phyloP scores from a whole-genome alignment of 1,140 invertebrate genomes.

The Brachystomella parvula region DNA sequence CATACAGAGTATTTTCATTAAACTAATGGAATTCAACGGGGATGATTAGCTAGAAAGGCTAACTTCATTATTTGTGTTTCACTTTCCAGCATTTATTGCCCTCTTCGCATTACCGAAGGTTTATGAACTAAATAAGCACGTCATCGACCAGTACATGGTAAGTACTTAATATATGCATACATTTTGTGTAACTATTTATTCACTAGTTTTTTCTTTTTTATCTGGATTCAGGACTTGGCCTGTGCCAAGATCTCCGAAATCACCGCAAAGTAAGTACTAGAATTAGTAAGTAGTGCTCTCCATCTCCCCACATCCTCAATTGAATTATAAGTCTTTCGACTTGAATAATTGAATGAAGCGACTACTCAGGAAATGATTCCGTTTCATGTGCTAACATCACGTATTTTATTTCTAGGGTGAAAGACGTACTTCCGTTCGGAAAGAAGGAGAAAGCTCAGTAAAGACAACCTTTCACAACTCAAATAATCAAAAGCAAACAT shows the following conservation, averaged over 20 bases:
- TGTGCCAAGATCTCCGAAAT: slow-evolving; percentile 81
- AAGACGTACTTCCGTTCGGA: slow-evolving; percentile 79
- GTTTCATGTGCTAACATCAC: too few relatives aligned
- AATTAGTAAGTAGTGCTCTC: too few relatives aligned
- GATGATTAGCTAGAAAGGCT: background rate
- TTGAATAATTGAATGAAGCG: slow-evolving; percentile 16
- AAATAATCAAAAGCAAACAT: background rate
- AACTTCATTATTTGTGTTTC: background rate
- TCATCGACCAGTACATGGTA: slow-evolving; percentile 90
- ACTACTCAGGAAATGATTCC: too few relatives aligned
- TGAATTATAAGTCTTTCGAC: too few relatives aligned
- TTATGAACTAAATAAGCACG: slow-evolving; percentile 94
- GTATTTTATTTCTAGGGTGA: slow-evolving; percentile 58
- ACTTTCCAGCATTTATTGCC: slow-evolving; percentile 67
- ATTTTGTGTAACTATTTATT: too few relatives aligned
- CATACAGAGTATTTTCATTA: background rate
- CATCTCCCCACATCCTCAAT: too few relatives aligned
- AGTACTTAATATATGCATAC: too few relatives aligned
- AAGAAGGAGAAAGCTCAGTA: slow-evolving; percentile 80
- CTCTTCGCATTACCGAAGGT: slow-evolving; percentile 94
- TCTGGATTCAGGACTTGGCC: too few relatives aligned
- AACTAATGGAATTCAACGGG: background rate
- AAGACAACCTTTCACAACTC: slow-evolving; percentile 40
- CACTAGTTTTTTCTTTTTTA: too few relatives aligned
- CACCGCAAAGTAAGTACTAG: slow-evolving; percentile 67